Evolutionary conservation across 2,113 vertebrate genomes (phyloP), one percentile per base, ranked within the genome.

Genomic region (Euleptes europaea): DNA sequence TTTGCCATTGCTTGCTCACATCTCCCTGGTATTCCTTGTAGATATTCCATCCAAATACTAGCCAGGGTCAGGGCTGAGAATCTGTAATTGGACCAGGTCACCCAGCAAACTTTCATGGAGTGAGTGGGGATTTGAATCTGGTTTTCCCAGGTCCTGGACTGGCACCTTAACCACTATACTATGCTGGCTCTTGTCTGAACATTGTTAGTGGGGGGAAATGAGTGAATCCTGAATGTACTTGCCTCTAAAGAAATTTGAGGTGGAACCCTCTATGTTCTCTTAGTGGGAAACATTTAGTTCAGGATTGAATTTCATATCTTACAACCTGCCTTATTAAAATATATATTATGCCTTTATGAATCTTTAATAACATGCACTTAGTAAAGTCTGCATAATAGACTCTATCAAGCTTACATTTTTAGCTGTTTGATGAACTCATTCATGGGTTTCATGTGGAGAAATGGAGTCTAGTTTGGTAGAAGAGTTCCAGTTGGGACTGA

Each of bases 331-430:
- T 94, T 94, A 94, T 93, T 95, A 94, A 94, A 94, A 95, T 94
- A 92, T 86, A 94, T 95, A 88, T 84, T 91, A 89, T 92, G 84
- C 79, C 86, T 90, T 91, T 90, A 94, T 96, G 92, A 95, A 95
- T 96, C 88, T 95, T 95, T 95, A 91, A 95, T 95, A 90, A 1
- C 9, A 90, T 86, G 85, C 88, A 92, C 94, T 95, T 90, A 84
- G 77, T 88, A 90, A 95, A 85, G 92, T 86, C 90, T 88, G 93
- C 83, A 47, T 93, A 95, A 93, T 95, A 89, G 84, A 89, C 75
- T 93, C 81, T 88, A 80, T 71, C 92, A 95, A 91, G 91, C 92
- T 91, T 90, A 91, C 92, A 83, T 92, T 91, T 85, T 80, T 90
- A 90, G 87, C 81, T 65, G 42, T 84, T 84, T 70, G 57, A 92